Percentiles rank a stretch among this genome's conserved stretches.
Conservation (phyloP, 2,888 invertebrate species). For the Aelia acuminata region DNA sequence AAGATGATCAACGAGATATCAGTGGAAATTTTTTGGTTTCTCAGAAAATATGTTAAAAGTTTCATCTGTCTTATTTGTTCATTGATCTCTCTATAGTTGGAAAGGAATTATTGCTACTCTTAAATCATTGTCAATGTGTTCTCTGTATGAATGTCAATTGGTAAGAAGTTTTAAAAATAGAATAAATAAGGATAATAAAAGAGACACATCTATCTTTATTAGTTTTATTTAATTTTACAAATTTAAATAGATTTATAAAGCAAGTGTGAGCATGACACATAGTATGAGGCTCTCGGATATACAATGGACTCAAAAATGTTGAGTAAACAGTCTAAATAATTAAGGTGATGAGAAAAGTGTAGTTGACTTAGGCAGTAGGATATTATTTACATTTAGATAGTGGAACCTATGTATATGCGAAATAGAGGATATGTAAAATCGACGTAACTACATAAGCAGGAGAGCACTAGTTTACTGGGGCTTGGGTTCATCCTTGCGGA, state of each 20-base stretch:
- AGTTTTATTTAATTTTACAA: slow-evolving; percentile 46
- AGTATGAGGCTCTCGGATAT: slow-evolving; percentile 14
- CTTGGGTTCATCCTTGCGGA: slow-evolving; percentile 79
- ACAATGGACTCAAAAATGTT: slow-evolving; percentile 26
- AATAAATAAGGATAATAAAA: neutral
- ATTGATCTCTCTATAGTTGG: neutral
- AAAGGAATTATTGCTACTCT: no score
- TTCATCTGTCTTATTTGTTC: neutral
- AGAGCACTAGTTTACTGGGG: slow-evolving; percentile 43
- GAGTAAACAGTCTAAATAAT: slow-evolving; percentile 14
- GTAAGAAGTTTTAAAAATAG: neutral
- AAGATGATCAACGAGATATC: neutral
- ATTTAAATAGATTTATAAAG: slow-evolving; percentile 45
- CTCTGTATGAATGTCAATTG: no score
- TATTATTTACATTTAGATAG: slow-evolving; percentile 33
- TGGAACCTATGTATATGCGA: slow-evolving; percentile 33
- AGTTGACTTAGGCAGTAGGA: neutral
- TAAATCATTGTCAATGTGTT: no score
- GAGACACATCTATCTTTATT: neutral
- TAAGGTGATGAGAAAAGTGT: slow-evolving; percentile 44
- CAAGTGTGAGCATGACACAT: slow-evolving; percentile 34
- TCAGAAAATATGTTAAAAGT: neutral
- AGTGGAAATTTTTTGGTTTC: neutral
- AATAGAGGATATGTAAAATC: slow-evolving; percentile 28
- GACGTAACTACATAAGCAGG: slow-evolving; percentile 43